A percentile compares a stretch with the other conserved stretches of the same genome.
These are phyloP conservation scores for Phataginus tetradactyla DNA, from an alignment of 2,797 vertebrate species.

Conservation along the genomic window DNA sequence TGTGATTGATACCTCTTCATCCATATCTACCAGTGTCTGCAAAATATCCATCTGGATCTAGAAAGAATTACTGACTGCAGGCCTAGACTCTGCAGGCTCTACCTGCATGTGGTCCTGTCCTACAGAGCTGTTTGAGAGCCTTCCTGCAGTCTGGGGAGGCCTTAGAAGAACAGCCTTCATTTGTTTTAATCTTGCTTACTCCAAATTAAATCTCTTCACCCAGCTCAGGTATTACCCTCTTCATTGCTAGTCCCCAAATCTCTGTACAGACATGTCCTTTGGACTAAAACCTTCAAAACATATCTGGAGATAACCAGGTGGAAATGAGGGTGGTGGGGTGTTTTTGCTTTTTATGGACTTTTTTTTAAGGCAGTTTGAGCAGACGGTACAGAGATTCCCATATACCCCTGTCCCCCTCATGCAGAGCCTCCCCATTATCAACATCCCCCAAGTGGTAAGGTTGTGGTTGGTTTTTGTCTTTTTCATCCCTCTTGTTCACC, in stretches of 20 bases:
- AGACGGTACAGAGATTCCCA: not conserved
- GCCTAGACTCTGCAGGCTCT: no score
- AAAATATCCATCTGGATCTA: not conserved
- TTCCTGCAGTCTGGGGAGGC: not conserved
- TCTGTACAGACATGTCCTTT: not conserved
- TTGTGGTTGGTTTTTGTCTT: not conserved
- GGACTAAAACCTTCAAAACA: not conserved
- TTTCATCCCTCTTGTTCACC: not conserved
- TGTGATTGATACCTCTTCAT: not conserved
- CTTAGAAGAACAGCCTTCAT: not conserved
- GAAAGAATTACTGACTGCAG: not conserved
- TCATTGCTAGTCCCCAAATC: not conserved
- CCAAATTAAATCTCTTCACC: not conserved
- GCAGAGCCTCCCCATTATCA: not conserved
- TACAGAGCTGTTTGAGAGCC: not conserved
- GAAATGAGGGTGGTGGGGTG: not conserved
- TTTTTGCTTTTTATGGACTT: not conserved
- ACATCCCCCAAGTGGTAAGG: not conserved
- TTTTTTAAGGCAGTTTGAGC: not conserved
- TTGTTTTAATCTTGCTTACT: not conserved
- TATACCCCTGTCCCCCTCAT: no score
- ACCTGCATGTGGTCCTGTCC: fast-evolving
- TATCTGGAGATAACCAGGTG: not conserved
- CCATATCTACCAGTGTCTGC: not conserved
- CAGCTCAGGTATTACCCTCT: not conserved